Base-by-base conservation (phyloP, 2,113 vertebrate genomes). In the Echinops telfairi region DNA sequence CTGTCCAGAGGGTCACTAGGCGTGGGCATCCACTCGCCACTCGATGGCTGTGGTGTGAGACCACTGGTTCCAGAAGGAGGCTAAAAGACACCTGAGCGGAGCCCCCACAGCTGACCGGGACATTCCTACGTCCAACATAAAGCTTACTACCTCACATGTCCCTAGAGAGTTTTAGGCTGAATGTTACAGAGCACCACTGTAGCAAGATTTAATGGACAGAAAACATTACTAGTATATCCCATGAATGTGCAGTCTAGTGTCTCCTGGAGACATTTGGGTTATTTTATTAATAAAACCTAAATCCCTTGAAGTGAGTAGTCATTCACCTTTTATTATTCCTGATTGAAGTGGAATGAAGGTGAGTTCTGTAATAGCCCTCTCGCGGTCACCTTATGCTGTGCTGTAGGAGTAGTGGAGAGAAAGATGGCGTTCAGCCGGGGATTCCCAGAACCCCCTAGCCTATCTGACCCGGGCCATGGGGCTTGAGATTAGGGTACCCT, bases 201-300 rank as follows among this genome's bases (percentile, higher is more conserved):
- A 70, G 75, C 75, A 90, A 38, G 62, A 84, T 60, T 19, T 85
- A 47, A 88, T 33, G 40, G 58, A 43, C 47, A 71, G 2, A 79
- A 83, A 11, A 8, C 36, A 33, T 84, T 80, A 58, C 17, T 70
- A 57, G 79, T 40, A 38, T 83, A 82, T 92, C 22, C 77, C 25
- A 83, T 87, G 58, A 94, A 58, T 6, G 31, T 43, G 43, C 73
- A 91, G 53, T 73, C n/a, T 86, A n/a, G 16, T 76, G 75, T 79
- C 60, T n/a, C 16, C 64, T 76, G 60, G 31, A 38, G 75, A 89
- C 29, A 62, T 84, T 80, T 47, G 29, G 80, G 25, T 62, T 94
- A 79, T 77, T 68, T 84, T 93, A 85, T 20, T 23, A 84, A 85
- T 81, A 92, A 80, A 92, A 83, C 8, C 58, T 91, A 76, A 88